phyloP scores from a whole-genome alignment of 2,797 vertebrate genomes.

The Linurgus olivaceus region DNA sequence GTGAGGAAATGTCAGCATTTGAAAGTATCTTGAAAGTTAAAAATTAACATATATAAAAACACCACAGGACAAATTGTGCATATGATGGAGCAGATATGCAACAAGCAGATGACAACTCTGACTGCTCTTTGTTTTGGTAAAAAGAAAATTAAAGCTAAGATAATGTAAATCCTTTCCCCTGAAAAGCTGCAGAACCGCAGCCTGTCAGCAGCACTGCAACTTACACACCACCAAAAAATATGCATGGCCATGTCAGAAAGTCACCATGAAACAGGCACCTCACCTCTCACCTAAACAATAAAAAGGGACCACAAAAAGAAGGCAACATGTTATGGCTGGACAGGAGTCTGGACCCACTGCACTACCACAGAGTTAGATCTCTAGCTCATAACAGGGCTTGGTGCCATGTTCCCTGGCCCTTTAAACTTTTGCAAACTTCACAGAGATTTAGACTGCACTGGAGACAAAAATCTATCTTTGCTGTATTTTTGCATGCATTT shows the following conservation, averaged over 20 bases:
- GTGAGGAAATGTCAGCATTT: constrained; percentile 54
- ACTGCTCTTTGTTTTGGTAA: constrained; percentile 50
- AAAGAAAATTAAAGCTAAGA: constrained; percentile 48
- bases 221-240: neutral
- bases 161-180: constrained; percentile 57
- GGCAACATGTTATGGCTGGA: neutral
- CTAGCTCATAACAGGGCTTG: neutral
- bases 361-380: neutral
- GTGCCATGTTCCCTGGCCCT: neutral
- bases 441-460: neutral
- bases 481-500: neutral
- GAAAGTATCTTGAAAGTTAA: constrained; percentile 46
- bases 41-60: constrained; percentile 46
- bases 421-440: neutral
- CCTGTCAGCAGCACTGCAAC: constrained; percentile 7
- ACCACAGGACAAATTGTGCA: neutral
- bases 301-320: neutral
- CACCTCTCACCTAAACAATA: neutral
- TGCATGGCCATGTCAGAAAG: neutral
- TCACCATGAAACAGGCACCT: neutral
- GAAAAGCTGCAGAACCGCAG: neutral
- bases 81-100: neutral
- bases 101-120: constrained; percentile 49
- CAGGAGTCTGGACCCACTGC: neutral
- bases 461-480: neutral